These are phyloP conservation scores for Zalophus californianus DNA, from an alignment of 2,797 vertebrate species.

Conservation along the genomic window DNA sequence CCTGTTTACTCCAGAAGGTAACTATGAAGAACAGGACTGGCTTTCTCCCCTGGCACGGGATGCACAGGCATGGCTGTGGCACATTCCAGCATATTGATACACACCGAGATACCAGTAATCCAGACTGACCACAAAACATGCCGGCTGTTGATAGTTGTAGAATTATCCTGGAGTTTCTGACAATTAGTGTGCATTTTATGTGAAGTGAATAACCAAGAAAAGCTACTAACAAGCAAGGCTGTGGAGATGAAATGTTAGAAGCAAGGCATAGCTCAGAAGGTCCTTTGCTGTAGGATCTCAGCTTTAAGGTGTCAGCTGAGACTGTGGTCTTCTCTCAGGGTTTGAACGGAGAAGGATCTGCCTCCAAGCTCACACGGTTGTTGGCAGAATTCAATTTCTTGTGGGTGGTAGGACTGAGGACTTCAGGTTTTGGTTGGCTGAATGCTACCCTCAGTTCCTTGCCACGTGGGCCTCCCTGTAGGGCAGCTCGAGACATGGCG, in stretches of 20 bases:
- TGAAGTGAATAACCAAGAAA: neutral
- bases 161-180: neutral
- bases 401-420: neutral
- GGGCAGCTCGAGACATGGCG: neutral
- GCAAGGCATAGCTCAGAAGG: neutral
- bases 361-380: neutral
- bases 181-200: neutral
- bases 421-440: neutral
- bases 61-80: neutral
- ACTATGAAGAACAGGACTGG: neutral
- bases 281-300: neutral
- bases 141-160: neutral
- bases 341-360: neutral
- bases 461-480: neutral
- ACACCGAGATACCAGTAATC: neutral
- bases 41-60: neutral
- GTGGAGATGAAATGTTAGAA: neutral
- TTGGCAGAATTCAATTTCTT: neutral
- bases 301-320: neutral
- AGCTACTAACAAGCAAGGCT: neutral
- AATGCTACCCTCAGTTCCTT: neutral
- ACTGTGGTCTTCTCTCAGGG: neutral
- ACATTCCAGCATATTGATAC: neutral
- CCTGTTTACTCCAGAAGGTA: neutral
- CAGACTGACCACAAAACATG: neutral